Base-by-base conservation (phyloP, 2,113 vertebrate species). In the Cisticola juncidis region DNA sequence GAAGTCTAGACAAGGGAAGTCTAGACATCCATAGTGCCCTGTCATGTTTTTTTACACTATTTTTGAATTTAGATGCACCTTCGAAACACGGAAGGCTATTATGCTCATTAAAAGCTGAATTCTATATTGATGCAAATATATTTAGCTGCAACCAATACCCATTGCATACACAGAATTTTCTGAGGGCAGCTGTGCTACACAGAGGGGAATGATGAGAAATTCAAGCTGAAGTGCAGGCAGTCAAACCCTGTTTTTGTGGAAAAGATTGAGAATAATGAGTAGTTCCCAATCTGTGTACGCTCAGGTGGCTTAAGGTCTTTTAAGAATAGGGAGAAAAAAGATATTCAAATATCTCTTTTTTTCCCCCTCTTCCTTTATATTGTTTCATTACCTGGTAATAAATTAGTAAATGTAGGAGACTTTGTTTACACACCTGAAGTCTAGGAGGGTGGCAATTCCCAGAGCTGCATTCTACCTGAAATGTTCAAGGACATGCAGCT, bases 401-500 rank as follows among this genome's bases (percentile, higher is more conserved):
- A 96, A 96, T 97, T 92, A 95, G 83, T 72, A 93, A 96, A 94
- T 36, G 72, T 62, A 88, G 48, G 48, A 94, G 82, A 86, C 64
- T 92, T 93, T 91, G 93, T 97, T 96, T 97, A 95, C 73, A 85
- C 61, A 97, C 96, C 87, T 97, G 92, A 97, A 96, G 82, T 94
- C 93, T 82, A 92, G 81, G 93, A 95, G 94, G 92, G 84, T 31
- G 84, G 81, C 89, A 98, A 96, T 96, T 97, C 94, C 94, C 95
- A 95, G 91, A 80, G 96, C 70, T 89, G 86, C 82, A 76, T 96
- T 94, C 91, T 95, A 98, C 98, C 98, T 98, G 98, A 97, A 97
- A 96, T 96, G 95, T 98, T 98, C 98, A 98, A 99, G 98, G 98
- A 98, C 98, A 97, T 76, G 86, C 94, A 93, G 93, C 96, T 97